These are phyloP conservation scores for Clarias macrocephalus DNA, from an alignment of 2,113 vertebrate genomes.

Conservation along the genomic window DNA sequence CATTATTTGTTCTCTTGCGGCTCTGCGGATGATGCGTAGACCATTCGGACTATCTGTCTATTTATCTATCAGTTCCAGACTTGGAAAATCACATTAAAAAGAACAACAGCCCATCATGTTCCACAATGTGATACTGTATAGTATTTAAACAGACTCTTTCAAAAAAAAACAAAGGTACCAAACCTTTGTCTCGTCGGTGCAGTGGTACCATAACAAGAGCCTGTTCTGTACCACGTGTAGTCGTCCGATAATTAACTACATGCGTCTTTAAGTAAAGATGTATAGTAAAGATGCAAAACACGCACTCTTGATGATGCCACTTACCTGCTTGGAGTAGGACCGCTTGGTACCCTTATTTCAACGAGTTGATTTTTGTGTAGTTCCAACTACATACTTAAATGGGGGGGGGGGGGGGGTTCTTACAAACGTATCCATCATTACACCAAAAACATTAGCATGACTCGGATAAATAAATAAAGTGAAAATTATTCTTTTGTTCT, in stretches of 20 bases:
- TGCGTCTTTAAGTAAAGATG: neutral
- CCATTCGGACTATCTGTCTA: neutral
- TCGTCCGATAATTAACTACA: neutral
- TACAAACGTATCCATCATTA: neutral
- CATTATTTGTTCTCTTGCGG: conserved; percentile 1
- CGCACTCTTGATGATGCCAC: neutral
- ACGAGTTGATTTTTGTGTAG: neutral
- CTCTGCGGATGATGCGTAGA: neutral
- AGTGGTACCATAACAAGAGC: neutral
- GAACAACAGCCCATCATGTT: neutral
- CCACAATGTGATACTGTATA: neutral
- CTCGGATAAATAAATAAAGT: too few relatives aligned
- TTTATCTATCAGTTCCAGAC: neutral
- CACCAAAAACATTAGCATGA: neutral
- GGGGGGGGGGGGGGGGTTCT: neutral
- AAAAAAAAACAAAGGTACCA: neutral
- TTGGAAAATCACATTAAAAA: neutral
- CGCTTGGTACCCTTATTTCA: neutral
- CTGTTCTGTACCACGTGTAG: neutral
- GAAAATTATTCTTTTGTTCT: neutral
- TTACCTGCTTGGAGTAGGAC: neutral
- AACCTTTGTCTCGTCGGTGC: neutral
- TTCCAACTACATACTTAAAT: neutral
- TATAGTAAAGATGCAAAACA: neutral
- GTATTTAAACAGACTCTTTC: neutral